Evolutionary conservation across 2,113 vertebrate genomes (phyloP).

Genomic region (Bos indicus): DNA sequence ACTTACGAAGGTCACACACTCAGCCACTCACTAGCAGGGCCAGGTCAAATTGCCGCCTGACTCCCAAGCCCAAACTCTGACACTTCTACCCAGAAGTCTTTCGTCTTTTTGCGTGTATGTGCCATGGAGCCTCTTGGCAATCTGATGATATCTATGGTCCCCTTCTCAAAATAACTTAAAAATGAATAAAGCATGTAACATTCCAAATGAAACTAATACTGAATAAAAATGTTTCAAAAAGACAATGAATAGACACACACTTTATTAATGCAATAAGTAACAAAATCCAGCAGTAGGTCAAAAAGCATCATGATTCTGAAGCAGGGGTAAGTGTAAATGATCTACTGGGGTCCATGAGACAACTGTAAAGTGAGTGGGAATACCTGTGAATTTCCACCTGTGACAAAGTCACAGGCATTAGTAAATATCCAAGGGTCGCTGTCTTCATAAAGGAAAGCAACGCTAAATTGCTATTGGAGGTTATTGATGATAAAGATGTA

Average conservation of each 20-base stretch:
- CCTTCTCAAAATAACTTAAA: not conserved
- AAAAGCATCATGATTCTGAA: not conserved
- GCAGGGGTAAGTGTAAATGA: not conserved
- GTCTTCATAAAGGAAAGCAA: not conserved
- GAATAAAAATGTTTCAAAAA: constrained; percentile 22
- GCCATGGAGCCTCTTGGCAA: not conserved
- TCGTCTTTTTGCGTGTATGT: not conserved
- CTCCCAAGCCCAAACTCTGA: not conserved
- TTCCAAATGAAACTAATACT: not conserved
- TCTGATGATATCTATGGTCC: not conserved
- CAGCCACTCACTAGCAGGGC: not conserved
- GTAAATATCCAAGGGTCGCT: not conserved
- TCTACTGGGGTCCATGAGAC: not conserved
- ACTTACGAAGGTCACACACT: not conserved
- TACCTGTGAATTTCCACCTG: not conserved
- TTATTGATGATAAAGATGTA: not conserved
- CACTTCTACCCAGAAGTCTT: not conserved
- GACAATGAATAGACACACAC: not conserved
- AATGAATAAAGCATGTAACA: not conserved
- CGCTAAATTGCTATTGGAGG: not conserved
- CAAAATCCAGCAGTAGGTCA: not conserved
- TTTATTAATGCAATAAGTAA: not conserved
- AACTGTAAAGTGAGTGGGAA: not conserved
- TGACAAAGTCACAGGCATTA: not conserved
- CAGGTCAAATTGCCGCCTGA: not conserved